Evolutionary conservation across 2,113 vertebrate genomes (phyloP).

Genomic region (Grammomys surdaster): DNA sequence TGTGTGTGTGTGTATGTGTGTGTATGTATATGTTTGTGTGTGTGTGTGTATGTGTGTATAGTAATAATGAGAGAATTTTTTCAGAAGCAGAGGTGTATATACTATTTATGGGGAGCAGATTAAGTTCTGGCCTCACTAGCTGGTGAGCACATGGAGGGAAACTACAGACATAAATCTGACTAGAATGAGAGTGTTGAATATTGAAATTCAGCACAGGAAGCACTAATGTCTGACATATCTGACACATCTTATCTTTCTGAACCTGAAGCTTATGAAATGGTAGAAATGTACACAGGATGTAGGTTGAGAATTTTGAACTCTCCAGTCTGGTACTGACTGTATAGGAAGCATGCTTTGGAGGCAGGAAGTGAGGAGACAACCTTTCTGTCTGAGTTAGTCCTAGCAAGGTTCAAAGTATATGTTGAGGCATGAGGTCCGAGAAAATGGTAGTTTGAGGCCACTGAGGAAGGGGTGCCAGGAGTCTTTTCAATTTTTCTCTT

Average conservation of each 20-base stretch:
- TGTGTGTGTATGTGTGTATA: no score
- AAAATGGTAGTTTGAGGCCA: neutral
- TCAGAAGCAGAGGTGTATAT: neutral
- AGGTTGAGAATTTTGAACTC: neutral
- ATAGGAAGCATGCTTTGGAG: neutral
- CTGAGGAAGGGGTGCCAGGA: neutral
- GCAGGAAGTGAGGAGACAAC: neutral
- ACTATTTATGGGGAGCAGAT: neutral
- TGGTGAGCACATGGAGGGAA: neutral
- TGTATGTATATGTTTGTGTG: neutral
- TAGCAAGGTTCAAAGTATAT: neutral
- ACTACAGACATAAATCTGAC: neutral
- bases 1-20: neutral
- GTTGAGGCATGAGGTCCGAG: neutral
- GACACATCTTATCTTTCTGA: no score
- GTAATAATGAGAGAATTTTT: neutral
- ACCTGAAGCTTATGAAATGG: neutral
- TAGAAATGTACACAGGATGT: neutral
- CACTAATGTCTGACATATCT: no score
- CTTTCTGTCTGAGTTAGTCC: neutral
- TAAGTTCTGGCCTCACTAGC: neutral
- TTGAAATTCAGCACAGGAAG: neutral
- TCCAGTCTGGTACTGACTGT: neutral
- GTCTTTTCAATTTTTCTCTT: neutral
- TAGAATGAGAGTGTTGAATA: neutral